These are phyloP conservation scores for Amaurobius ferox DNA, from an alignment of 2,888 invertebrate species.

Conservation along the genomic window DNA sequence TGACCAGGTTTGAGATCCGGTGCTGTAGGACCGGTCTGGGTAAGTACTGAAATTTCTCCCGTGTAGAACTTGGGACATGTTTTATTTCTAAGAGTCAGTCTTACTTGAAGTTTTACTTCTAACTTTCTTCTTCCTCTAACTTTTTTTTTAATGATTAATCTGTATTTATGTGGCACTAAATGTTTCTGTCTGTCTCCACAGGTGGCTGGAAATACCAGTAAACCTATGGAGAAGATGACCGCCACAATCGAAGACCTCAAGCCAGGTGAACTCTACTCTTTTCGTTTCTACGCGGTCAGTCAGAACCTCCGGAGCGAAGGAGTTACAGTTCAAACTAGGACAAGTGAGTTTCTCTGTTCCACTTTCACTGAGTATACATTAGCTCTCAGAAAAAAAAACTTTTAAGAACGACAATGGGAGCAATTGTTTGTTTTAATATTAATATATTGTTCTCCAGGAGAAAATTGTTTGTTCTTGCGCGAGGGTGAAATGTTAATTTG, in stretches of 20 bases:
- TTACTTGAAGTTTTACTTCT: too few relatives aligned
- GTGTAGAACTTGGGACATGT: too few relatives aligned
- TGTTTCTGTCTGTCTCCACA: not conserved
- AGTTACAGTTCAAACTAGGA: constrained; percentile 77
- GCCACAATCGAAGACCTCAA: constrained; percentile 84
- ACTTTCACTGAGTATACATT: not conserved
- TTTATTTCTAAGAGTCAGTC: too few relatives aligned
- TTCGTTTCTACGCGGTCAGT: constrained; percentile 78
- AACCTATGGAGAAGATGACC: constrained; percentile 78
- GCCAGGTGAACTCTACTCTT: constrained; percentile 88
- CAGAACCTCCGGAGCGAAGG: constrained; percentile 75
- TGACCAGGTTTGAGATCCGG: too few relatives aligned
- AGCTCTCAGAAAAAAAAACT: not conserved
- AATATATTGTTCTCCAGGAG: not conserved
- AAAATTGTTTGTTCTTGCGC: not conserved
- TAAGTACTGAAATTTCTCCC: too few relatives aligned
- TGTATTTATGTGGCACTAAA: too few relatives aligned
- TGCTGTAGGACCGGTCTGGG: too few relatives aligned
- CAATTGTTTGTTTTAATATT: not conserved
- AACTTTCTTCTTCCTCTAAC: too few relatives aligned
- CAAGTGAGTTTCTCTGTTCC: constrained; percentile 81
- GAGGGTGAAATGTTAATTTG: not conserved
- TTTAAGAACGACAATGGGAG: not conserved
- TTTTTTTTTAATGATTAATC: too few relatives aligned
- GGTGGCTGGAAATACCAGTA: constrained; percentile 72